These are phyloP conservation scores for Columba guinea DNA, from an alignment of 2,797 vertebrate species.

Conservation along the genomic window DNA sequence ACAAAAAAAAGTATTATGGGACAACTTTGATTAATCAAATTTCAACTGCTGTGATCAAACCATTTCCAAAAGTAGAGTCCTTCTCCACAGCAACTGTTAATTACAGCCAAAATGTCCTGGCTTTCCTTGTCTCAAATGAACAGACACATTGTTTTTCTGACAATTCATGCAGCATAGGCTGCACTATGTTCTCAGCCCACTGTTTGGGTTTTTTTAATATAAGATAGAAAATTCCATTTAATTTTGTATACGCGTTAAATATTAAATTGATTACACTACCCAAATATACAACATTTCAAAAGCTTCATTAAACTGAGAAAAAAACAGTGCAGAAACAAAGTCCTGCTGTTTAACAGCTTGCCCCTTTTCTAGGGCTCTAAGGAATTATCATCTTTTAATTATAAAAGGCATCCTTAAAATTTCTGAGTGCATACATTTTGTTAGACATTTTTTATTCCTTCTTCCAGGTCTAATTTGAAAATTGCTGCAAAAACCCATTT, in stretches of 20 bases:
- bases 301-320: conserved; percentile 72
- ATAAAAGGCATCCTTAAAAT: conserved; percentile 78
- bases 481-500: conserved; percentile 63
- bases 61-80: background rate
- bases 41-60: background rate
- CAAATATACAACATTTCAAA: conserved; percentile 75
- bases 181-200: background rate
- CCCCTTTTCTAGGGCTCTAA: conserved; percentile 35
- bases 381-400: conserved; percentile 49
- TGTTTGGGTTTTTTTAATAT: background rate
- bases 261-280: conserved; percentile 31
- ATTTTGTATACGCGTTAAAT: background rate
- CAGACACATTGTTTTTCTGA: background rate
- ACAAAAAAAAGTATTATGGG: background rate
- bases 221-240: background rate
- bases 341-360: conserved; percentile 72
- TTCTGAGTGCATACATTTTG: conserved; percentile 72
- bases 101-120: background rate
- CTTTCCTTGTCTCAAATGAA: background rate
- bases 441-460: conserved; percentile 78
- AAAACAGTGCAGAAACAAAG: conserved; percentile 76
- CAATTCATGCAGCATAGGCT: background rate
- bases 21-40: background rate
- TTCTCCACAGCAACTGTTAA: background rate
- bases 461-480: conserved; percentile 84